These are phyloP conservation scores for Sarcoramphus papa DNA, from an alignment of 2,797 vertebrate species.

Conservation along the genomic window DNA sequence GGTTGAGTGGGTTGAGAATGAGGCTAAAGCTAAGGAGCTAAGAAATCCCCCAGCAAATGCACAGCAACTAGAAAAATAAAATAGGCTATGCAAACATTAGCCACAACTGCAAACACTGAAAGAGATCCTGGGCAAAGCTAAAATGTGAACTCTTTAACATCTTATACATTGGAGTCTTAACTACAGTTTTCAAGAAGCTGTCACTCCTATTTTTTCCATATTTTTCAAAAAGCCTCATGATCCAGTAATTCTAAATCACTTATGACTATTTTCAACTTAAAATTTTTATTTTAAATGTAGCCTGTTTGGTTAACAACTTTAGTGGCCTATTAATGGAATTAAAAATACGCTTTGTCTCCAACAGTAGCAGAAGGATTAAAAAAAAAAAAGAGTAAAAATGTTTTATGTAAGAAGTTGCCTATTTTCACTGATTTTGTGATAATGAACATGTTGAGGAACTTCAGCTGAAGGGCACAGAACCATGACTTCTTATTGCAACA, in stretches of 20 bases:
- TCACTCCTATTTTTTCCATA: not conserved
- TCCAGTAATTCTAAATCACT: not conserved
- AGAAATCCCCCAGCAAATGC: not conserved
- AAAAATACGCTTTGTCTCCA: not conserved
- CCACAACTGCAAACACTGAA: not conserved
- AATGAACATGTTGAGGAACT: not conserved
- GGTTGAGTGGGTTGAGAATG: not conserved
- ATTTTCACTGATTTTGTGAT: not conserved
- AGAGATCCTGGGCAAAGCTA: not conserved
- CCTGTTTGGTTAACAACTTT: not conserved
- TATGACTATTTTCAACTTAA: not conserved
- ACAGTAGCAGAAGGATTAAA: not conserved
- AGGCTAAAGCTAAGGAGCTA: not conserved
- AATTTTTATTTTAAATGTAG: not conserved
- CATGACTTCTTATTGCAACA: not conserved
- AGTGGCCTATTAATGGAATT: not conserved
- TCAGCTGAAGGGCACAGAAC: not conserved
- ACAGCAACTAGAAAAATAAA: not conserved
- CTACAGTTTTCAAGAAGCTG: not conserved
- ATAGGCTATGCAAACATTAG: not conserved
- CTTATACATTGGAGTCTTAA: not conserved
- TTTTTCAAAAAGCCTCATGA: not conserved
- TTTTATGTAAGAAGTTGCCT: not conserved
- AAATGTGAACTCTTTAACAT: not conserved
- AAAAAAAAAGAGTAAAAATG: not conserved